Base-by-base conservation (phyloP, 1,140 invertebrate species). In the Tetramorium alpestre region DNA sequence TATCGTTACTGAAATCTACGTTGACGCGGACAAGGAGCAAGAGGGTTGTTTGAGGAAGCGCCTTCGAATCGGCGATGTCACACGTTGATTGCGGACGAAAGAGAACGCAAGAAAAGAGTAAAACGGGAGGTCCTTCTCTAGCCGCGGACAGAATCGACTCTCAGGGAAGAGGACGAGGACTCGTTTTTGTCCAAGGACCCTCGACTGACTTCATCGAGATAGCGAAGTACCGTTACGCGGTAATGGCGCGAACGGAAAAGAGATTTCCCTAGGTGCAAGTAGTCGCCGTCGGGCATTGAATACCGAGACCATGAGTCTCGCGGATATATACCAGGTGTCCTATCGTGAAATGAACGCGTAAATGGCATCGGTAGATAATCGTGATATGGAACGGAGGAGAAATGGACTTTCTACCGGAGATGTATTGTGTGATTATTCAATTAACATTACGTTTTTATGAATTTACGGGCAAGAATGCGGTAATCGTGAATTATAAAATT, bases 201-300 rank as follows among this genome's bases (percentile, higher is more conserved):
- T 82, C 75, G 77, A 87, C 87, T 86, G 56, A 73, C 64, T 82
- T 84, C 70, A 87, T 89, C 87, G 72, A 81, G 87, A 89, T 89
- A 87, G 80, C 87, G 76, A 88, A 65, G 72, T 85, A 60, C 77
- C 89, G 80, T 89, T 89, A 89, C 85, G 47, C 77, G 80, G 78
- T 90, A 90, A 90, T 87, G 87, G 75, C 76, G 87, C 56, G 77
- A 90, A 80, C 84, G 87, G 82, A 89, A 90, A 87, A 88, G 85
- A 85, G 87, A 90, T 89, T 89, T 90, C 85, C 87, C 81, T 80
- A 69, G 86, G 64, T 82, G 44, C 65, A 75, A 82, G 88, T 84
- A 87, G 72, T 78, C 80, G 80, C 18, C 25, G 69, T 75, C 56
- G 54, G n/a, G 25, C 54, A 75, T 84, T 69, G 38, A 76, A 64